A percentile compares a stretch with the other conserved stretches of the same genome.
phyloP scores from a whole-genome alignment of 2,888 invertebrate species.

The Phrixothrix hirtus region DNA sequence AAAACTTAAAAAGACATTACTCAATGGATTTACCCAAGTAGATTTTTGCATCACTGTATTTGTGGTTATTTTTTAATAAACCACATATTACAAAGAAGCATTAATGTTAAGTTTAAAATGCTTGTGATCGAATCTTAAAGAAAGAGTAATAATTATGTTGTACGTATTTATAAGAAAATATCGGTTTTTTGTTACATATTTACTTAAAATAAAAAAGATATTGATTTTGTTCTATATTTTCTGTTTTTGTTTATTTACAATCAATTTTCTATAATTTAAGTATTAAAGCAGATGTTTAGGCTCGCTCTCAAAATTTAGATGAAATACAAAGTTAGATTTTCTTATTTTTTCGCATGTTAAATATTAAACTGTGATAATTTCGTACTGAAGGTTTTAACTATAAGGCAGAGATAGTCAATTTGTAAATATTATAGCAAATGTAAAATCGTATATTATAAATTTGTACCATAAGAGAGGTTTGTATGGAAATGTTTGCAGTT shows the following conservation, averaged over 20 bases:
- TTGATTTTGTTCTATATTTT: conserved; percentile 43
- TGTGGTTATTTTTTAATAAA: conserved; percentile 1
- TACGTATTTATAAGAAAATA: conserved; percentile 50
- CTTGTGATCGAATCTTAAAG: conserved; percentile 33
- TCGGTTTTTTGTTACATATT: conserved; percentile 52
- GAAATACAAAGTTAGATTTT: too few relatives aligned
- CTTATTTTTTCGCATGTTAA: conserved; percentile 35
- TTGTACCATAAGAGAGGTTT: conserved; percentile 28
- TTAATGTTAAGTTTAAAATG: conserved; percentile 32
- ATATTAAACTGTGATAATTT: conserved; percentile 55
- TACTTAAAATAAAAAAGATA: conserved; percentile 51
- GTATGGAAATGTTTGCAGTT: conserved; percentile 18
- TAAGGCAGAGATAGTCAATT: conserved; percentile 50
- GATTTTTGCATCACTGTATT: too few relatives aligned
- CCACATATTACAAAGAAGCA: conserved; percentile 25
- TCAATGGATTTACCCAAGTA: too few relatives aligned
- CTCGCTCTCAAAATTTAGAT: too few relatives aligned
- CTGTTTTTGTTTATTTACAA: conserved; percentile 39
- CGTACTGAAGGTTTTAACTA: conserved; percentile 49
- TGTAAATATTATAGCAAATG: conserved; percentile 44
- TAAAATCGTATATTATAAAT: conserved; percentile 30
- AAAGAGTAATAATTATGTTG: conserved; percentile 34
- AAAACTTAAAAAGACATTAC: too few relatives aligned
- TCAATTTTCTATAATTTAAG: too few relatives aligned
- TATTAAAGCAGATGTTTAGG: too few relatives aligned